Evolutionary conservation across 2,797 vertebrate species (phyloP), one percentile per base, ranked within the genome.

Genomic region (Anomalospiza imberbis): DNA sequence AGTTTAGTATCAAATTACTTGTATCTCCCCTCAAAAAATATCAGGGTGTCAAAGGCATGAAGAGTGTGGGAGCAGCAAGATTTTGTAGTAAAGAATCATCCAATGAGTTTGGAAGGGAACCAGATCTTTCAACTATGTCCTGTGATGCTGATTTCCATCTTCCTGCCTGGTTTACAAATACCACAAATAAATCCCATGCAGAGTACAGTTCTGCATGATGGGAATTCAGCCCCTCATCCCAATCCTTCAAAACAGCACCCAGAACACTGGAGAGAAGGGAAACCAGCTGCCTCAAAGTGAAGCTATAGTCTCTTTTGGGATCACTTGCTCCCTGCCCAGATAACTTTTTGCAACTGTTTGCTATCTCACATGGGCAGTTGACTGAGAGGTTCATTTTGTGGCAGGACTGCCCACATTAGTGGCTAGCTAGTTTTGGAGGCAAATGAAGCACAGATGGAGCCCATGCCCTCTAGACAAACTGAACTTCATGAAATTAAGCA

Each of bases 21-120:
- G 2, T 17, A 62, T 12, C 4, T 61, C 5, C 2, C 6, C 12
- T 12, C 4, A 11, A 18, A 18, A 22, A 34, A 14, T 7, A 8
- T 31, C 13, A 51, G 9, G 13, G 26, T 70, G 57, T 67, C 25
- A 48, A 83, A 63, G 0, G 5, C 6, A 18, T 63, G 65, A 29
- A 77, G 31, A 55, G 1, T 34, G 17, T 38, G 5, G 6, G 13
- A 89, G 4, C 28, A 53, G 54, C 66, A 77, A 73, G 17, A 70
- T 53, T 91, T 71, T 71, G 16, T 38, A 29, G 8, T 26, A 63
- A 67, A 38, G 70, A 67, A 38, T 61, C 10, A 72, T 54, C 32
- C 2, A 1, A 28, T 51, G 29, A 44, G 6, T 89, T 74, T 89
- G 53, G 31, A 91, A 85, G 15, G 29, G 36, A 76, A 34, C 5